Conservation (phyloP, 2,797 vertebrate genomes). For the Myotis daubentonii region DNA sequence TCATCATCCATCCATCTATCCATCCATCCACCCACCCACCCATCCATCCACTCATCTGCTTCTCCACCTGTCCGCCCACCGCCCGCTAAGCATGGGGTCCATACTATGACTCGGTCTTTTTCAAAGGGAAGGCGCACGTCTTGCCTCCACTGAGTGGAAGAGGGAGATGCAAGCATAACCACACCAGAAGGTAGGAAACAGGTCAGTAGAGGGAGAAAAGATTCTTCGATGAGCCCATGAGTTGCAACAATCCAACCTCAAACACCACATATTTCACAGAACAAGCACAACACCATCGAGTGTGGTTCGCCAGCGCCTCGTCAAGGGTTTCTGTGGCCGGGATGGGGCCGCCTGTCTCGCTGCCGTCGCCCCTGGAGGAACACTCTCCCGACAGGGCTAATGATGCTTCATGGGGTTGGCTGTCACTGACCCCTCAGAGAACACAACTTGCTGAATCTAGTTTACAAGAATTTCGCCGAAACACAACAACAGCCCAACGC, state of each 20-base stretch:
- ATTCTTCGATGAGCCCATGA: not conserved
- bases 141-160: not conserved
- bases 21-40: not conserved
- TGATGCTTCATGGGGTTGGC: not conserved
- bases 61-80: not conserved
- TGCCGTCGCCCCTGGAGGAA: not conserved
- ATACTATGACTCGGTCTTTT: not conserved
- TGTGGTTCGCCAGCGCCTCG: slow-evolving; percentile 70
- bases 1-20: not conserved
- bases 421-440: not conserved
- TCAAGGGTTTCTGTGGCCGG: slow-evolving; percentile 63
- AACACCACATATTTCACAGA: slow-evolving; percentile 73
- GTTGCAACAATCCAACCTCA: slow-evolving; percentile 73
- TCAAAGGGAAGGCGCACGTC: not conserved
- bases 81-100: fast-evolving
- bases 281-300: not conserved
- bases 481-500: not conserved
- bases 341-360: not conserved
- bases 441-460: not conserved
- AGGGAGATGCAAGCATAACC: not conserved
- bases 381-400: not conserved
- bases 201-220: not conserved
- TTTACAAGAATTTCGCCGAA: not conserved
- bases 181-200: not conserved
- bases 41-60: too few species aligned